A percentile compares a stretch with the other conserved stretches of the same genome.
These are phyloP conservation scores for Mesoligia furuncula DNA, from an alignment of 2,888 invertebrate genomes.

Conservation along the genomic window DNA sequence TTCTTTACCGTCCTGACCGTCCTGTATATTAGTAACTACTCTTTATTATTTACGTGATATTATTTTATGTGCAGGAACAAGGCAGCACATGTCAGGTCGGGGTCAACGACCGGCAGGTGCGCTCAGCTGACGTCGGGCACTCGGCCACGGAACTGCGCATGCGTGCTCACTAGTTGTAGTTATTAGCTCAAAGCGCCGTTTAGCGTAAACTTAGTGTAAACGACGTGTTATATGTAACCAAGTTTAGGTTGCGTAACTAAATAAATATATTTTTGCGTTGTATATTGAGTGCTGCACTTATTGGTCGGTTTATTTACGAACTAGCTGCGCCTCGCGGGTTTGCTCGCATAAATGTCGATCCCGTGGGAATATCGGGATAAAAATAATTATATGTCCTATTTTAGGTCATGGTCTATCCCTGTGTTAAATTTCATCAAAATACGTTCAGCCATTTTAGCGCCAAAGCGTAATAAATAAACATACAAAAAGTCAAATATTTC, in stretches of 20 bases:
- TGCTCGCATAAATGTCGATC: not conserved
- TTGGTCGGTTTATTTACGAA: not conserved
- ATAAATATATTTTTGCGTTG: not conserved
- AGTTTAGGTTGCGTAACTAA: not conserved
- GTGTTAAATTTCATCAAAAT: not conserved
- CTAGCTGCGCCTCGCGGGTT: not conserved
- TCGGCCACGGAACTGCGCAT: slow-evolving; percentile 67
- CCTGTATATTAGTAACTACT: not conserved
- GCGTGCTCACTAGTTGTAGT: slow-evolving; percentile 48
- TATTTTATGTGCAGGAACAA: not conserved
- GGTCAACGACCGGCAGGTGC: slow-evolving; percentile 67
- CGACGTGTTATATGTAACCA: not conserved
- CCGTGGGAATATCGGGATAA: not conserved
- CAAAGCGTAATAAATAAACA: not conserved
- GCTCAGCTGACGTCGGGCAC: slow-evolving; percentile 62
- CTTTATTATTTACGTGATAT: not conserved
- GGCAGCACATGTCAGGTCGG: slow-evolving; percentile 20
- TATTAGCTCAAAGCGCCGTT: slow-evolving; percentile 7
- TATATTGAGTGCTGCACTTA: not conserved
- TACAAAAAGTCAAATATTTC: too few relatives aligned
- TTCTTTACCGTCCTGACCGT: too few relatives aligned
- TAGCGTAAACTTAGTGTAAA: slow-evolving; percentile 6
- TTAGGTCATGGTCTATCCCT: not conserved
- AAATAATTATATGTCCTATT: not conserved
- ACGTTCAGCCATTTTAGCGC: not conserved